Conservation (phyloP, 2,797 vertebrate genomes). For the Danio aesculapii region DNA sequence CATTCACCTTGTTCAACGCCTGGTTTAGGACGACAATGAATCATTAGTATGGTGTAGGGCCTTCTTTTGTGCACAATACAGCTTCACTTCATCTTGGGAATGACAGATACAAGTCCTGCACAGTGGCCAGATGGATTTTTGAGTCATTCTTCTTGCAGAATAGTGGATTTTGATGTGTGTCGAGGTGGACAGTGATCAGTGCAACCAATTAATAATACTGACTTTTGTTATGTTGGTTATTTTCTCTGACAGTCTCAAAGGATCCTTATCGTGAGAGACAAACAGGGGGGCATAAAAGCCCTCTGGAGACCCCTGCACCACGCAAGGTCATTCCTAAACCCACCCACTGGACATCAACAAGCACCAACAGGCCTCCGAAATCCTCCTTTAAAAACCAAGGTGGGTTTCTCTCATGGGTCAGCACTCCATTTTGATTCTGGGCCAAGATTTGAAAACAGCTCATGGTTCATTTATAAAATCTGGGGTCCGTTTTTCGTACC, state of each 20-base stretch:
- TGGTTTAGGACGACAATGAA: no score
- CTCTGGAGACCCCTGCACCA: constrained; percentile 81
- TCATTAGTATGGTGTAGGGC: no score
- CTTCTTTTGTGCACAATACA: no score
- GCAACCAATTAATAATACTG: background rate
- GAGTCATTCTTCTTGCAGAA: no score
- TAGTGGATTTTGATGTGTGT: background rate
- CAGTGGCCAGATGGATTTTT: no score
- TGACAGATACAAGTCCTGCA: no score
- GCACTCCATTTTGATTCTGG: background rate
- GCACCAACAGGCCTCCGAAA: constrained; percentile 22
- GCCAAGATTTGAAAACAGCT: background rate
- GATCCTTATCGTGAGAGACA: constrained; percentile 20
- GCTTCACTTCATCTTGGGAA: no score
- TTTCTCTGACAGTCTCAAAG: constrained; percentile 22
- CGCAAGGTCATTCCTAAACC: constrained; percentile 81
- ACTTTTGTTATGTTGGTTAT: background rate
- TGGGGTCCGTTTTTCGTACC: no score
- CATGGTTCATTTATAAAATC: background rate
- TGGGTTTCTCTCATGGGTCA: constrained; percentile 10
- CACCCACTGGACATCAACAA: constrained; percentile 69
- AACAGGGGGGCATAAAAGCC: constrained; percentile 57
- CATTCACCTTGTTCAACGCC: no score
- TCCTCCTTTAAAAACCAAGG: constrained; percentile 27
- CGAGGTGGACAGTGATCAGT: background rate